Base-by-base conservation (phyloP, 2,888 invertebrate genomes). In the Dendrolimus pini region DNA sequence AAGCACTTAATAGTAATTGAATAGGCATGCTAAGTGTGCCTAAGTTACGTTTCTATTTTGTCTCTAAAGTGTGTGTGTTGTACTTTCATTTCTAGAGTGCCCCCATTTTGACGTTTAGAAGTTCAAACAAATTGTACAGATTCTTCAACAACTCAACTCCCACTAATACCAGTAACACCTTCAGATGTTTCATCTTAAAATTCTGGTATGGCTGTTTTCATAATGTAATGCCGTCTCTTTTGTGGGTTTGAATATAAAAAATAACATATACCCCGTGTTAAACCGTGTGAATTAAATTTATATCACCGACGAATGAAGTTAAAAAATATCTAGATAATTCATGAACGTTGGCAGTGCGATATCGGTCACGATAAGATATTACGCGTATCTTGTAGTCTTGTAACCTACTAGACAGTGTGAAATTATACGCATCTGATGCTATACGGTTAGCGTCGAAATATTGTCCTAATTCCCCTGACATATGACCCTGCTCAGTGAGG, bases 381-480 rank as follows among this genome's bases (percentile, higher is more conserved):
- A 58, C 56, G 52, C 61, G 57, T 61, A 62, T 67, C 61, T 66
- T 30, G 6, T 30, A 30, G 30, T 30, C 30, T 30, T 30, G 30
- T 30, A 30, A 66, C 65, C 59, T 62, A 58, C 2, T 47, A 47
- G 47, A 47, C 47, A 9, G 12, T 47, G 47, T 47, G 57, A 41
- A 63, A 60, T 60, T 56, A 56, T 41, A 63, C 59, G 58, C 62
- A 62, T 64, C 54, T 57, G 59, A 56, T 61, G 71, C 81, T 87
- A 87, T 80, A 86, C 86, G 87, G 84, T 71, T 69, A 63, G 64
- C 69, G 68, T 65, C 62, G 65, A 66, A 71, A 71, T 74, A 74
- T 71, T 77, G 86, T 80, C 83, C 87, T 79, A 82, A 82, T 88
- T 89, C 83, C 80, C 81, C 79, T 85, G 88, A 87, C 85, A 82